These are phyloP conservation scores for Hydropsyche tenuis DNA, from an alignment of 1,140 invertebrate genomes.

Conservation along the genomic window DNA sequence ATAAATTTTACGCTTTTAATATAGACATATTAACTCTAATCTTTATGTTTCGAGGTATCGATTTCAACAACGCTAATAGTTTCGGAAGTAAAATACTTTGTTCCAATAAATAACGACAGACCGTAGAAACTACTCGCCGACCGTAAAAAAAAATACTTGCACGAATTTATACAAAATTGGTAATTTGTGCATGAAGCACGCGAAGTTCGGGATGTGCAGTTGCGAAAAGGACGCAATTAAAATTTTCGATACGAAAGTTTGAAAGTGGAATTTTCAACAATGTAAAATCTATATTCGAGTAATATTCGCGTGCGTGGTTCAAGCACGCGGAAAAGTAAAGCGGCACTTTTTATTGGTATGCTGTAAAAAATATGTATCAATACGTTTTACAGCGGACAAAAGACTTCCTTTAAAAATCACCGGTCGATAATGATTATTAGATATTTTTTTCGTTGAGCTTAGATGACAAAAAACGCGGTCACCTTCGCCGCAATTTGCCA, in stretches of 20 bases:
- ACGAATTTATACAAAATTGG: no score
- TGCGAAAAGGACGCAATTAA: conserved; percentile 14
- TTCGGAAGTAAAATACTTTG: no score
- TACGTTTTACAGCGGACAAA: background rate
- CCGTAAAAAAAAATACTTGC: no score
- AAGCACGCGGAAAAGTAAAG: no score
- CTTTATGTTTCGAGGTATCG: background rate
- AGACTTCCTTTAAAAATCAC: conserved; percentile 4
- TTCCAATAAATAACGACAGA: no score
- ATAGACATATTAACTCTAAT: conserved; percentile 13
- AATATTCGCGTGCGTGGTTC: no score
- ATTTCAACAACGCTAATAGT: background rate
- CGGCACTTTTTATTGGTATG: no score
- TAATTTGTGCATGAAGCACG: background rate
- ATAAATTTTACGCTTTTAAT: conserved; percentile 18
- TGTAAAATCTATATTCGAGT: no score
- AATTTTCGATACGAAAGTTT: background rate
- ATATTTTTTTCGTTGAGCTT: background rate
- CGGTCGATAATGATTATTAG: background rate
- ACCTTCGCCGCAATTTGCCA: background rate
- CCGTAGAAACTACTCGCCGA: no score
- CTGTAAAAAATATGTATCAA: no score
- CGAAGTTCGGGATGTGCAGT: conserved; percentile 10
- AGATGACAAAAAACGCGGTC: conserved; percentile 4
- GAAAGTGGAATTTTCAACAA: background rate